Percentiles rank a stretch among this genome's conserved stretches.
Evolutionary conservation across 2,888 invertebrate species (phyloP).

Genomic region (Drosophila lacicola): DNA sequence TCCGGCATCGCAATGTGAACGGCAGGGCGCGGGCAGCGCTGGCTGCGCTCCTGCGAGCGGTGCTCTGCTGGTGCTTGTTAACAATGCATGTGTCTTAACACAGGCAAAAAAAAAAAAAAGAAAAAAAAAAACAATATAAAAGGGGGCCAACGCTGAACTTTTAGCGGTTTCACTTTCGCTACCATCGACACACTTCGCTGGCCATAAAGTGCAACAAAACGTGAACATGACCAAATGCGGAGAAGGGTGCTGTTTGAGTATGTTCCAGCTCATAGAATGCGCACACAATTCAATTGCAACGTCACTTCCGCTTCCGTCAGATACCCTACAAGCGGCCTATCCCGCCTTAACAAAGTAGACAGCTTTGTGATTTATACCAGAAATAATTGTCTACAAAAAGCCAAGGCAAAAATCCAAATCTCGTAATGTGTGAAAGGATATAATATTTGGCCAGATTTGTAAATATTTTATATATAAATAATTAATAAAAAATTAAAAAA

Average conservation of each 20-base stretch:
- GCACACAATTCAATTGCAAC: slow-evolving; percentile 74
- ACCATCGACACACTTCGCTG: slow-evolving; percentile 76
- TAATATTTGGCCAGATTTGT: no score
- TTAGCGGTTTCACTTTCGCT: slow-evolving; percentile 75
- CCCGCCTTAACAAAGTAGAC: slow-evolving; percentile 4
- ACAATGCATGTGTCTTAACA: slow-evolving; percentile 68
- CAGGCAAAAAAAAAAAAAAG: slow-evolving; percentile 8
- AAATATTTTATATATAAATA: no score
- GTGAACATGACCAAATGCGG: slow-evolving; percentile 50
- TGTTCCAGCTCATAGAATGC: slow-evolving; percentile 41
- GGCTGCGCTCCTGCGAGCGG: slow-evolving; percentile 10
- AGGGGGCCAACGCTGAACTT: slow-evolving; percentile 47
- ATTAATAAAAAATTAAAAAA: background rate
- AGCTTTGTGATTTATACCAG: background rate
- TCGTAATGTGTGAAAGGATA: no score
- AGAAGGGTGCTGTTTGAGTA: slow-evolving; percentile 39
- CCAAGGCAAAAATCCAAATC: no score
- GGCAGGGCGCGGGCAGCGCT: slow-evolving; percentile 1
- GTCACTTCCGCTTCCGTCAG: slow-evolving; percentile 64
- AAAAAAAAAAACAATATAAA: slow-evolving; percentile 16
- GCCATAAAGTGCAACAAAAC: slow-evolving; percentile 72
- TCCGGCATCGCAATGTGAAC: slow-evolving; percentile 60
- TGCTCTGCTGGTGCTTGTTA: slow-evolving; percentile 47
- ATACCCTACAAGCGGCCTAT: slow-evolving; percentile 23
- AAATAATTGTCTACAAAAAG: no score